Base-by-base conservation (phyloP, 2,797 vertebrate genomes). In the Coracias cyanogaster region DNA sequence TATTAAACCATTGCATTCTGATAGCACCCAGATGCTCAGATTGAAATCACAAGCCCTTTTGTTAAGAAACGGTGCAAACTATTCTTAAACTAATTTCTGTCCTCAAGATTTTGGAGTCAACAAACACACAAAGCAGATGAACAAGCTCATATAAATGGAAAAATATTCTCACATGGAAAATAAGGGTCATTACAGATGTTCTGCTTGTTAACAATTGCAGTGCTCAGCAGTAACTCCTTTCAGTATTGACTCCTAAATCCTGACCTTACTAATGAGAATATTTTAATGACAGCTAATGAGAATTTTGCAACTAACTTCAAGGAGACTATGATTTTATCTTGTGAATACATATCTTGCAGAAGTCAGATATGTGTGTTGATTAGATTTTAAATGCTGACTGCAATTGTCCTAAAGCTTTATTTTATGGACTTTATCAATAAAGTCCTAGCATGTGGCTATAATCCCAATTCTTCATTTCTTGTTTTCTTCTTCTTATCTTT, bases 1-100 rank as follows among this genome's bases (percentile, higher is more conserved):
- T 84, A 86, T 84, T 79, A 90, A 91, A 54, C 33, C 45, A 57
- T 41, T 78, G 64, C 74, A 71, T 87, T 82, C 70, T 86, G 66
- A 89, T 79, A 86, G 67, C 74, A 82, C 48, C 70, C 86, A 86
- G 79, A 93, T 77, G 73, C 69, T 93, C 91, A 80, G 73, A 80
- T 19, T 73, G 72, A 87, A 94, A 89, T 83, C 60, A 60, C 62
- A 83, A 78, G 35, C 24, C 29, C 46, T 86, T 93, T 89, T 62
- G 41, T 80, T 91, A 85, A 52, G 33, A 81, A 41, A 87, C 15
- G 45, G 61, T 65, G 48, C 48, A 90, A 94, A 91, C 41, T 57
- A 91, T 55, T 82, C 73, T 81, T 82, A 52, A 86, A 88, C 25
- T 58, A 51, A 82, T 90, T 87, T 91, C 48, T 89, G 55, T 85